Conservation (phyloP, 1,140 invertebrate genomes). For the Ostrea edulis region DNA sequence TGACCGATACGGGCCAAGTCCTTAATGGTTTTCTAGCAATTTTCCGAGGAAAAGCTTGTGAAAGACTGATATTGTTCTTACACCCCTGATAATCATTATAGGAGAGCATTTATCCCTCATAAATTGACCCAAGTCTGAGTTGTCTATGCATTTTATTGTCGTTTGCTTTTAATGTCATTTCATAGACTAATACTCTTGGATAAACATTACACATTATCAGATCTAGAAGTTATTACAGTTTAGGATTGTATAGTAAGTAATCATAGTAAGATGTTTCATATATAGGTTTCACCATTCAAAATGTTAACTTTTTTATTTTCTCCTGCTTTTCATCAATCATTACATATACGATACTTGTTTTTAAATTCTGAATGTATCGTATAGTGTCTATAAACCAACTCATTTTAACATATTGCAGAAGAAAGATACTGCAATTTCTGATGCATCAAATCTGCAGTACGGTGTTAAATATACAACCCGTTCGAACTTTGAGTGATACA, state of each 20-base stretch:
- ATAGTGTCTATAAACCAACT: too few species aligned
- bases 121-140: conserved; percentile 4
- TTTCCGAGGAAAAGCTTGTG: conserved; percentile 2
- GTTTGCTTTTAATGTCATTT: conserved; percentile 30
- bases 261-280: neutral
- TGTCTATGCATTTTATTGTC: neutral
- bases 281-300: too few species aligned
- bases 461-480: too few species aligned
- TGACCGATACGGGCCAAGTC: neutral
- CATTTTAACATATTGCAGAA: too few species aligned
- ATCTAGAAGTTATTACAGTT: neutral
- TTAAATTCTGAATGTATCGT: neutral
- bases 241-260: neutral
- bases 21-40: conserved; percentile 8
- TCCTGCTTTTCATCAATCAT: too few species aligned
- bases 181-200: neutral
- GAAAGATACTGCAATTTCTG: too few species aligned
- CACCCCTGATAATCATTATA: neutral
- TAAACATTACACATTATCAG: neutral
- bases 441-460: too few species aligned
- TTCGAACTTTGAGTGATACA: too few species aligned
- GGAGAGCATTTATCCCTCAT: neutral
- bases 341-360: neutral
- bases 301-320: too few species aligned
- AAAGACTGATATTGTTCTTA: conserved; percentile 8